phyloP scores from a whole-genome alignment of 1,140 invertebrate species.

The Drosophila orosa region DNA sequence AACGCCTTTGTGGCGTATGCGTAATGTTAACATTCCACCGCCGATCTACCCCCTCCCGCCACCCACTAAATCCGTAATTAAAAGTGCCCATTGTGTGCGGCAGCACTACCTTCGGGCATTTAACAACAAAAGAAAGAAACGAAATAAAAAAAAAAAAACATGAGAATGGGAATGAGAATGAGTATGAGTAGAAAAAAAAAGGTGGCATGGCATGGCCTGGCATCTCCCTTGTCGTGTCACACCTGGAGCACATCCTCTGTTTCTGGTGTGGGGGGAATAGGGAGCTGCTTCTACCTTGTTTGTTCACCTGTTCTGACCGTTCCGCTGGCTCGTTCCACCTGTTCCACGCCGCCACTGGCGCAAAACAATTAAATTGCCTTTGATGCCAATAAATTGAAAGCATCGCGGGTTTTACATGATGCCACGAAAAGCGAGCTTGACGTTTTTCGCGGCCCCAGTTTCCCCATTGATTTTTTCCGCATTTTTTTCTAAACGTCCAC shows the following conservation, averaged over 20 bases:
- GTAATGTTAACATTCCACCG: slow-evolving; percentile 18
- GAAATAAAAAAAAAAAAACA: neutral
- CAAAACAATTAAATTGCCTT: slow-evolving; percentile 58
- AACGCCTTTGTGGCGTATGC: slow-evolving; percentile 29
- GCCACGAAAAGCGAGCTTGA: slow-evolving; percentile 27
- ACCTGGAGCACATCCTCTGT: slow-evolving; percentile 19
- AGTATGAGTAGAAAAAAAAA: neutral
- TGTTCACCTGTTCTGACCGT: slow-evolving; percentile 48
- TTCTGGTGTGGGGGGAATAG: neutral
- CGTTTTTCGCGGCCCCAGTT: slow-evolving; percentile 4
- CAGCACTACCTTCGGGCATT: slow-evolving; percentile 18
- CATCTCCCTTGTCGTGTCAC: slow-evolving; percentile 2
- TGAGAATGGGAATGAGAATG: neutral
- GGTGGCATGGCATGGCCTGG: neutral
- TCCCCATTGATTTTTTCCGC: neutral
- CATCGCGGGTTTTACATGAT: slow-evolving; percentile 27
- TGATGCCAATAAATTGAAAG: slow-evolving; percentile 57
- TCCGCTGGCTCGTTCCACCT: slow-evolving; percentile 23
- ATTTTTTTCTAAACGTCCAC: neutral
- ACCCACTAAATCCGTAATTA: slow-evolving; percentile 37
- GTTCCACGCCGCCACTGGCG: slow-evolving; percentile 28
- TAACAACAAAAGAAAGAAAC: slow-evolving; percentile 4
- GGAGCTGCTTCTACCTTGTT: too few species aligned
- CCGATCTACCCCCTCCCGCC: neutral
- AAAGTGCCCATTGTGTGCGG: slow-evolving; percentile 34